Evolutionary conservation across 1,140 invertebrate genomes (phyloP).

Genomic region (Antheraea pernyi): DNA sequence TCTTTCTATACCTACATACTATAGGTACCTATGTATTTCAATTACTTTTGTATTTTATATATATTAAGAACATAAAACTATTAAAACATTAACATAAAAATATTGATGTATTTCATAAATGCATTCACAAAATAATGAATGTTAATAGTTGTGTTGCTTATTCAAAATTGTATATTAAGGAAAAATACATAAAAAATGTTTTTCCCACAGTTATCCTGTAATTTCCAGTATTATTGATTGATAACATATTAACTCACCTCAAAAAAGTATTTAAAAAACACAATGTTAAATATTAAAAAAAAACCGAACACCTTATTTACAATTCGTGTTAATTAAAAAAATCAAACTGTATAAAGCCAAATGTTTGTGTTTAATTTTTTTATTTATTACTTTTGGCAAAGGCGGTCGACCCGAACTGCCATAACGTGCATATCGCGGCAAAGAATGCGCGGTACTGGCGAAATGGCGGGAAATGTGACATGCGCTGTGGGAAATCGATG

Average conservation of each 20-base stretch:
- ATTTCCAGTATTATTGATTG: constrained; percentile 8
- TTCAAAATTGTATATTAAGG: too few species aligned
- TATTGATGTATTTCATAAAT: too few species aligned
- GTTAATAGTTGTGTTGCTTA: too few species aligned
- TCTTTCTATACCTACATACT: too few species aligned
- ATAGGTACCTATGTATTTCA: too few species aligned
- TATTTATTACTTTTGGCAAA: constrained; percentile 26
- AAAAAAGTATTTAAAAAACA: constrained; percentile 2
- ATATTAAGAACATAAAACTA: too few species aligned
- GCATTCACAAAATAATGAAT: too few species aligned
- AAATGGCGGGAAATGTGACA: constrained; percentile 67
- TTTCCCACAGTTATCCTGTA: not conserved
- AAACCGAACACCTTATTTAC: not conserved
- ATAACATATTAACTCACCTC: constrained; percentile 7
- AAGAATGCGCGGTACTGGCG: constrained; percentile 47
- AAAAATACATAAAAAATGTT: too few species aligned
- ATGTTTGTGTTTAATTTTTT: constrained; percentile 11
- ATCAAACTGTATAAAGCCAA: too few species aligned
- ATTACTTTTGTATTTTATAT: too few species aligned
- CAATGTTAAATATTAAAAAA: not conserved
- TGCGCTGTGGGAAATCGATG: constrained; percentile 74
- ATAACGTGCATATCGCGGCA: constrained; percentile 21
- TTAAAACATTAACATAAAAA: too few species aligned
- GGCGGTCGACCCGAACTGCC: constrained; percentile 1
- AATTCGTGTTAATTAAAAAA: not conserved